Base-by-base conservation (phyloP, 2,113 vertebrate genomes). In the Piaya cayana region DNA sequence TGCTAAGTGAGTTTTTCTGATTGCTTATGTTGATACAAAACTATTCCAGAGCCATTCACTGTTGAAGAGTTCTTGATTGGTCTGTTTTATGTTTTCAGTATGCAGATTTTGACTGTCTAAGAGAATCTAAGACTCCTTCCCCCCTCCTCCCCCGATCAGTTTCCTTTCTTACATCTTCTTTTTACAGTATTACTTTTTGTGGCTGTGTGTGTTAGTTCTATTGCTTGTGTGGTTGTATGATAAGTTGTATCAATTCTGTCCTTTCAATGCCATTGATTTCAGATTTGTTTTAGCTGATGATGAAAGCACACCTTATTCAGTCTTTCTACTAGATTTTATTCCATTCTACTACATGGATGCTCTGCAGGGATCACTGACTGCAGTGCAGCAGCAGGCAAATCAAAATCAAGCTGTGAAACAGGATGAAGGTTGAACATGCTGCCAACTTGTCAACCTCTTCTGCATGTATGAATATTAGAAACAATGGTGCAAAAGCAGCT, bases 81-180 rank as follows among this genome's bases (percentile, higher is more conserved):
- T 52, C 16, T 70, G 32, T 72, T 69, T 30, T 3, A 13, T 1
- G 6, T 86, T 91, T 81, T 82, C 47, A 68, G 27, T 26, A 21
- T 79, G 43, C 30, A 71, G 32, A 49, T 82, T 49, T 8, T 90
- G 23, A 67, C 23, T 74, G 17, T 6, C 20, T 69, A 49, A 75
- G 8, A 32, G 75, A 52, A 34, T 74, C 32, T 42, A 68, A 85
- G 27, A 12, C n/a, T 72, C 17, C 26, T 56, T 42, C 1, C 3
- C 2, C 4, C 20, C 6, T 55, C 4, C 3, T 1, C 8, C 11
- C 19, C 32, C 9, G 15, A 12, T 47, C 8, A 20, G 2, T 58
- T 82, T 88, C 7, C 32, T 9, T 50, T 83, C 62, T 36, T 59
- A 32, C 1, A 6, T 15, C 8, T 34, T 25, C 53, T 39, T 19